Conservation (phyloP, 2,797 vertebrate genomes). For the Agapornis canus region DNA sequence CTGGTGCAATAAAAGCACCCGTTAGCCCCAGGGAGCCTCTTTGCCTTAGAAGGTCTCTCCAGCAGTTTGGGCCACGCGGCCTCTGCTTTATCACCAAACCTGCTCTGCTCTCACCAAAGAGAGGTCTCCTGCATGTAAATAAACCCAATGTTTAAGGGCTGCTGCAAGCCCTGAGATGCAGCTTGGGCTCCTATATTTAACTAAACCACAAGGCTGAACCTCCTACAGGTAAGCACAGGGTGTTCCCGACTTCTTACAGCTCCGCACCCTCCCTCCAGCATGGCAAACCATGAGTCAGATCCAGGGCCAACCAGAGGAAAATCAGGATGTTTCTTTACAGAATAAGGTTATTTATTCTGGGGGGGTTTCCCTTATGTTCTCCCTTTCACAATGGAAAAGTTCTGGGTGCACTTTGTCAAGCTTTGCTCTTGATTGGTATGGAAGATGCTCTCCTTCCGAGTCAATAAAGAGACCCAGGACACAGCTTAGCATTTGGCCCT, state of each 20-base stretch:
- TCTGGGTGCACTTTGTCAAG: background rate
- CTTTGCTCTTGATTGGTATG: background rate
- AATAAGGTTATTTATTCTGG: background rate
- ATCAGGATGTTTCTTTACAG: background rate
- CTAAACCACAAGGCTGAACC: background rate
- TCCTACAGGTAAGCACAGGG: constrained; percentile 21
- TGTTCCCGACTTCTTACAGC: background rate
- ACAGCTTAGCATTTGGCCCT: constrained; percentile 57
- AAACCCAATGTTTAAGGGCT: background rate
- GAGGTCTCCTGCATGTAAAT: background rate
- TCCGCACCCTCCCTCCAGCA: background rate
- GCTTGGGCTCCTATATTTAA: background rate
- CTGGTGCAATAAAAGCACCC: constrained; percentile 12
- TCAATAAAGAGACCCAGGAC: constrained; percentile 55
- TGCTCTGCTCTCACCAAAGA: background rate
- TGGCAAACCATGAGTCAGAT: background rate
- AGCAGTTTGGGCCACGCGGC: background rate
- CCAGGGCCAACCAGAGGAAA: background rate
- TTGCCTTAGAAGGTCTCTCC: background rate
- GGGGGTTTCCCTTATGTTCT: background rate
- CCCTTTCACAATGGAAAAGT: background rate
- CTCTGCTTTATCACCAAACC: background rate
- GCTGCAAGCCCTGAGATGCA: background rate
- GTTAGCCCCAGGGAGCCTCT: constrained; percentile 3
- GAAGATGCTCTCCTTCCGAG: constrained; percentile 24